phyloP scores from a whole-genome alignment of 2,113 vertebrate genomes.

The Gila orcuttii region DNA sequence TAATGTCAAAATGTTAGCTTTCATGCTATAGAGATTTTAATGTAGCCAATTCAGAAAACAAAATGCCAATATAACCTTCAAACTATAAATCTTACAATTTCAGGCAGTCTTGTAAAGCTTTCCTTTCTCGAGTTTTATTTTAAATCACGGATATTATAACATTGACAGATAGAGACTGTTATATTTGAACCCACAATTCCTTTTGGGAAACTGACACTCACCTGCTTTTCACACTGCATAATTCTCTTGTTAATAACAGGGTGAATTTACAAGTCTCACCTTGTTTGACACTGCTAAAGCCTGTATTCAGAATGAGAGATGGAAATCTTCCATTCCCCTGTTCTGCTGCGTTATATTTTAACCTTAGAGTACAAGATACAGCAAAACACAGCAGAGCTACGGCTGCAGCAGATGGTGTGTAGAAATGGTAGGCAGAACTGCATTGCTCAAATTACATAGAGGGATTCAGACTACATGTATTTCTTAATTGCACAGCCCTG shows the following conservation, averaged over 20 bases:
- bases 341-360: background rate
- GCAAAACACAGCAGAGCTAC: background rate
- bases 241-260: background rate
- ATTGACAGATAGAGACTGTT: background rate
- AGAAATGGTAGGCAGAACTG: background rate
- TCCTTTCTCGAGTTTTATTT: background rate
- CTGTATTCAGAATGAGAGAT: background rate
- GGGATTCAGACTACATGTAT: background rate
- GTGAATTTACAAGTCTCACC: background rate
- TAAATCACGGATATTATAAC: background rate
- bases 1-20: background rate
- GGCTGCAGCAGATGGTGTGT: constrained; percentile 16
- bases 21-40: background rate
- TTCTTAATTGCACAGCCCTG: background rate
- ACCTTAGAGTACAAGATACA: background rate
- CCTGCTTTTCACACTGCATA: background rate
- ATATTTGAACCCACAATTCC: background rate
- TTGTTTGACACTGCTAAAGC: background rate
- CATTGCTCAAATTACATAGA: background rate
- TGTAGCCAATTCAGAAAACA: background rate
- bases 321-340: background rate
- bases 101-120: background rate
- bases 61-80: background rate
- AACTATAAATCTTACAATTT: background rate
- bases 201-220: background rate